These are phyloP conservation scores for Popillia japonica DNA, from an alignment of 1,140 invertebrate species.

Conservation along the genomic window DNA sequence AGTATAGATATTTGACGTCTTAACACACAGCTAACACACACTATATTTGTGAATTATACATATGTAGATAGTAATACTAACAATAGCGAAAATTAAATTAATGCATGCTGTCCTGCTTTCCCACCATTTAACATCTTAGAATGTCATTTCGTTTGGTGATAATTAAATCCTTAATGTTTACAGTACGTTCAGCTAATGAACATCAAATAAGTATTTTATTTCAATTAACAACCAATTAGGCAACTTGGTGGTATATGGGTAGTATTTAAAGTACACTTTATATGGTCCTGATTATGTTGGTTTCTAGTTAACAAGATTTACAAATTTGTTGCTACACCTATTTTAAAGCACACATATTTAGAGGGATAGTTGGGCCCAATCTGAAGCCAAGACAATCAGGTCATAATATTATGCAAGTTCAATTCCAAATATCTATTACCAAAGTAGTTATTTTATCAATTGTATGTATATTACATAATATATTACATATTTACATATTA, in stretches of 20 bases:
- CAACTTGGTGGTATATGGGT: constrained; percentile 18
- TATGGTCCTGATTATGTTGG: neutral
- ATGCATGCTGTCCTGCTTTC: constrained; percentile 15
- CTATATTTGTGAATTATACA: neutral
- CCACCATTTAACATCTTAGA: neutral
- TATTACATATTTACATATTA: constrained; percentile 24
- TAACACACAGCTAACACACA: too few relatives aligned
- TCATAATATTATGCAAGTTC: neutral
- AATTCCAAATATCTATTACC: neutral
- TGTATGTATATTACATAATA: neutral
- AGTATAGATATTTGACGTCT: neutral
- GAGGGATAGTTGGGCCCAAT: neutral
- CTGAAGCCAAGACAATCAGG: neutral
- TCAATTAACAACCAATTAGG: constrained; percentile 19
- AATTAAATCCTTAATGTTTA: constrained; percentile 34
- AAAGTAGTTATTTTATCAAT: constrained; percentile 14
- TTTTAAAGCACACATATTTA: neutral
- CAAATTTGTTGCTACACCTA: neutral
- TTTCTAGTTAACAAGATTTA: neutral
- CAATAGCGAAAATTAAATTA: neutral
- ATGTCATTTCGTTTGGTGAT: constrained; percentile 17
- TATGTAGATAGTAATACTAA: constrained; percentile 6
- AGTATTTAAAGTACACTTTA: neutral
- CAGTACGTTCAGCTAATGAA: constrained; percentile 39
- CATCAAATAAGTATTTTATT: neutral